Base-by-base conservation (phyloP, 2,113 vertebrate genomes). In the Lampris megalopsis region DNA sequence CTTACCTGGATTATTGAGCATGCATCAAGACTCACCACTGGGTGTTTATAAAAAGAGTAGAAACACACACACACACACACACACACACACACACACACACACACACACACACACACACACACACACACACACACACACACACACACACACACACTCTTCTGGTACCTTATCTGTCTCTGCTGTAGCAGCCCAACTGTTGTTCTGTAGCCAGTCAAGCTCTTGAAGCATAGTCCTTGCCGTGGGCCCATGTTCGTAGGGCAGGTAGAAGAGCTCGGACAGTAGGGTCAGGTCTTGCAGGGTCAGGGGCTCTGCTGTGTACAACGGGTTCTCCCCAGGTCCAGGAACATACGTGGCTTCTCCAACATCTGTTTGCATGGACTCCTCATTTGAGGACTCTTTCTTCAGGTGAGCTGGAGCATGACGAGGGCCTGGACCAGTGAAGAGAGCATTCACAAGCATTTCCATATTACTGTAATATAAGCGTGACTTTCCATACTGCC, bases 351-450 rank as follows among this genome's bases (percentile, higher is more conserved):
- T 10, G 38, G 63, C 10, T 88, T 95, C 82, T 93, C 94, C 89
- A 94, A 94, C 92, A 65, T 98, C 97, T 1, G 96, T 98, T 90
- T 98, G 98, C 97, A 99, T 97, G 82, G 97, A 96, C 91, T 98
- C 98, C 67, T 94, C 93, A 0, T 89, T 91, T 0, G 79, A 79
- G 0, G 64, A 48, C 35, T 86, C 88, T 42, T 89, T 90, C 73
- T 85, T 91, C 1, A 79, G 69, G 38, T 47, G 57, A 75, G 74
- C 68, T 36, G 72, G 24, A 65, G 59, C 73, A 53, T 48, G 52
- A 10, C 65, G 56, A n/a, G 48, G 62, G 2, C 81, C 86, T 84
- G 35, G 7, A 68, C 24, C 56, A 4, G 47, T 3, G 9, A 63
- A 2, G 9, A 47, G 0, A 2, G n/a, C 6, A n/a, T 1, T 8